phyloP scores from a whole-genome alignment of 2,888 invertebrate genomes.

The Brenthis daphne region DNA sequence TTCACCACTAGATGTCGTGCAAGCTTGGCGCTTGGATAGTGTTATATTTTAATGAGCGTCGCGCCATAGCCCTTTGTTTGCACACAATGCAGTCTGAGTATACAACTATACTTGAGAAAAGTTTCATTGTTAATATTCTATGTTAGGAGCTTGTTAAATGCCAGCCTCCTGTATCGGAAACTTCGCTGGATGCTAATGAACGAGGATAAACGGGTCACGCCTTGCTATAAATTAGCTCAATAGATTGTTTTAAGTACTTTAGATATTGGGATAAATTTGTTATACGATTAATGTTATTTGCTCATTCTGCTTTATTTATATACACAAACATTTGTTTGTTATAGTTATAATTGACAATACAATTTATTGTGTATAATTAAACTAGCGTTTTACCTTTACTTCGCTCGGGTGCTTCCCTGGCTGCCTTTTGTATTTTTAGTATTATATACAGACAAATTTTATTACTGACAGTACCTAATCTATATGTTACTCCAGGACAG shows the following conservation, averaged over 20 bases:
- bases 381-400: too few relatives aligned
- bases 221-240: conserved; percentile 22
- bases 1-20: conserved; percentile 29
- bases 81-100: conserved; percentile 58
- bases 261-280: conserved; percentile 1
- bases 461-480: too few relatives aligned
- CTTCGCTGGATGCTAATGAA: conserved; percentile 33
- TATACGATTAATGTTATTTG: not conserved
- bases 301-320: not conserved
- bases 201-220: conserved; percentile 17
- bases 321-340: too few relatives aligned
- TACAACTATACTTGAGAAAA: conserved; percentile 47
- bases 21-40: conserved; percentile 26
- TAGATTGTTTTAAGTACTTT: conserved; percentile 5
- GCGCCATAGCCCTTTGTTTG: conserved; percentile 55
- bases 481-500: too few relatives aligned
- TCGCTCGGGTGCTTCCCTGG: too few relatives aligned
- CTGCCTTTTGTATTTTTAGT: too few relatives aligned
- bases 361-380: too few relatives aligned
- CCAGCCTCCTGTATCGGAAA: conserved; percentile 40
- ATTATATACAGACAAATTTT: too few relatives aligned
- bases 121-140: conserved; percentile 53
- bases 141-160: conserved; percentile 45
- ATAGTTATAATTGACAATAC: too few relatives aligned
- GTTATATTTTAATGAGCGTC: conserved; percentile 52